Conservation (phyloP, 2,113 vertebrate species). For the Caracal caracal region DNA sequence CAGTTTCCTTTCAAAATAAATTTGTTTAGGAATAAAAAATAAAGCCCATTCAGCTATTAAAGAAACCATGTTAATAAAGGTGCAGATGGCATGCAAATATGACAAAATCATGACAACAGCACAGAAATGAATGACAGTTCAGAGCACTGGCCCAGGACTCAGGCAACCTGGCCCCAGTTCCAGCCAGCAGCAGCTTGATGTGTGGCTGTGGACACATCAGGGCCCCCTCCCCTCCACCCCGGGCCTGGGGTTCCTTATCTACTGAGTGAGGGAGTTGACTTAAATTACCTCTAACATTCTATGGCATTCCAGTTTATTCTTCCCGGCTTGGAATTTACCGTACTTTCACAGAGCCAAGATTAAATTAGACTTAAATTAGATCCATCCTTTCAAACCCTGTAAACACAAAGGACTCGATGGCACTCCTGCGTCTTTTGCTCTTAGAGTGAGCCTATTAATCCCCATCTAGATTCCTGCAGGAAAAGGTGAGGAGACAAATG, state of each 20-base stretch:
- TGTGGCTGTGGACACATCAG: background rate
- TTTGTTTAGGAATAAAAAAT: slow-evolving; percentile 57
- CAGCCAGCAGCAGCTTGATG: background rate
- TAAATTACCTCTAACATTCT: slow-evolving; percentile 46
- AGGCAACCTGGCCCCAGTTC: background rate
- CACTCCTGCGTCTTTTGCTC: background rate
- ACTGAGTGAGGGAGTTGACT: background rate
- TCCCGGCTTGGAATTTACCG: slow-evolving; percentile 19
- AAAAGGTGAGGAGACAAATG: background rate
- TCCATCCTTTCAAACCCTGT: slow-evolving; percentile 14
- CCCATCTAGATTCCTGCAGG: background rate
- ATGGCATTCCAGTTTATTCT: slow-evolving; percentile 36
- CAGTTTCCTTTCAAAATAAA: slow-evolving; percentile 64
- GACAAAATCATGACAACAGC: background rate
- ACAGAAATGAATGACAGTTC: background rate
- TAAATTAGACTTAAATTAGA: slow-evolving; percentile 56
- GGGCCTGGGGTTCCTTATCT: background rate
- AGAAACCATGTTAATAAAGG: slow-evolving; percentile 23
- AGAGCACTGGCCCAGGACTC: background rate
- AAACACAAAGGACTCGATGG: background rate
- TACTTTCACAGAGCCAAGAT: slow-evolving; percentile 52
- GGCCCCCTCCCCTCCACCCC: too few species aligned
- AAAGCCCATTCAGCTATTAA: slow-evolving; percentile 30
- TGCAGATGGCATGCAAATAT: background rate
- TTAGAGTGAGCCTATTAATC: slow-evolving; percentile 27